phyloP scores from a whole-genome alignment of 2,797 vertebrate species.

The Neoniphon sammara region DNA sequence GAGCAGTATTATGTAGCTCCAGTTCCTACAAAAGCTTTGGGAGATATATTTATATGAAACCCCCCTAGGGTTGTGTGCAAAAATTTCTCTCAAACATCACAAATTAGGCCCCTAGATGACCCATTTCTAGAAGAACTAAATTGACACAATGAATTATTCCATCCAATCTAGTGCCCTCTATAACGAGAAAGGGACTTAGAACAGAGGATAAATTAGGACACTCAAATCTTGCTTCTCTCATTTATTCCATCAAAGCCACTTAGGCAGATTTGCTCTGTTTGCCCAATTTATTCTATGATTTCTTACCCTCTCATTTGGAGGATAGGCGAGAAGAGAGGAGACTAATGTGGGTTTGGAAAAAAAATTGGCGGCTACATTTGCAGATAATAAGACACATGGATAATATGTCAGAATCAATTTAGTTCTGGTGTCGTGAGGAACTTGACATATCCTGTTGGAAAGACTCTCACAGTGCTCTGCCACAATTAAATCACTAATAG shows the following conservation, averaged over 20 bases:
- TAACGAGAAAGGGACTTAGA: conserved; percentile 64
- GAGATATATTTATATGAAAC: conserved; percentile 53
- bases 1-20: conserved; percentile 49
- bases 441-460: conserved; percentile 36
- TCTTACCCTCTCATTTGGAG: conserved; percentile 53
- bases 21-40: conserved; percentile 56
- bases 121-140: conserved; percentile 76
- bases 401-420: conserved; percentile 57
- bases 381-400: conserved; percentile 56
- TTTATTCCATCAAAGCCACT: conserved; percentile 74
- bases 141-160: conserved; percentile 80
- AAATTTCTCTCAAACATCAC: conserved; percentile 68
- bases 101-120: conserved; percentile 79
- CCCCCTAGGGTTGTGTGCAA: conserved; percentile 51
- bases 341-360: conserved; percentile 43
- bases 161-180: conserved; percentile 67
- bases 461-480: conserved; percentile 34
- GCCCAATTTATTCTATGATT: conserved; percentile 69
- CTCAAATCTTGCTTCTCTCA: conserved; percentile 62
- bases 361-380: conserved; percentile 49
- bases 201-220: conserved; percentile 74
- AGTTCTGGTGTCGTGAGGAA: conserved; percentile 28
- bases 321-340: conserved; percentile 18
- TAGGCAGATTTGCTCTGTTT: conserved; percentile 65
- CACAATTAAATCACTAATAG: conserved; percentile 60